Evolutionary conservation across 2,888 invertebrate species (phyloP).

Genomic region (Agrochola lychnidis): DNA sequence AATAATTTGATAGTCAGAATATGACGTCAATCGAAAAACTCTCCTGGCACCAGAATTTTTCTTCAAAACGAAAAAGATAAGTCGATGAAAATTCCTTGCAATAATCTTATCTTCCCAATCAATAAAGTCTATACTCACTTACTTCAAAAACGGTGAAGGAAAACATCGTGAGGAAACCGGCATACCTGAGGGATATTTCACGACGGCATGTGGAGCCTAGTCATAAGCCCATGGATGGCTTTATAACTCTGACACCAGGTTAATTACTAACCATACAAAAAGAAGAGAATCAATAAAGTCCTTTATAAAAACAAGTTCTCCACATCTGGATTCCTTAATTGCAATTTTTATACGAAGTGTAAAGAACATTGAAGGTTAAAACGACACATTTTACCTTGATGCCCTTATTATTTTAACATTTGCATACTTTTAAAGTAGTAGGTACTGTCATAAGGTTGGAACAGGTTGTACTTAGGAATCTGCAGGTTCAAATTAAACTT

Average conservation of each 20-base stretch:
- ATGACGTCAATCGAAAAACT: background rate
- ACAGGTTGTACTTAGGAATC: background rate
- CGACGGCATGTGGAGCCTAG: too few relatives aligned
- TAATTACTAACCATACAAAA: too few relatives aligned
- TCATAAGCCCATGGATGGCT: too few relatives aligned
- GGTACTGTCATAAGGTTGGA: background rate
- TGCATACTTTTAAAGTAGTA: conserved; percentile 6
- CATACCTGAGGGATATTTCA: too few relatives aligned
- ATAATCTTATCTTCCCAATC: background rate
- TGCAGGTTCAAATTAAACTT: background rate
- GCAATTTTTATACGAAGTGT: background rate
- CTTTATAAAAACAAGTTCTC: conserved; percentile 23
- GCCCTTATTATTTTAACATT: conserved; percentile 12
- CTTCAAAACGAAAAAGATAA: background rate
- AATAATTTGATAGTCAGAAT: background rate
- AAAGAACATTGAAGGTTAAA: conserved; percentile 12
- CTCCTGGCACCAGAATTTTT: background rate
- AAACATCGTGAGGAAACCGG: too few relatives aligned
- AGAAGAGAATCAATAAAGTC: too few relatives aligned
- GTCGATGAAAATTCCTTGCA: background rate
- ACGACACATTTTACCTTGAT: background rate
- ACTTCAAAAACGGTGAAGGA: too few relatives aligned
- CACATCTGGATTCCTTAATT: background rate
- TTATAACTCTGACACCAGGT: too few relatives aligned
- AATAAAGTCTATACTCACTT: too few relatives aligned